Conservation (phyloP, 2,113 vertebrate genomes). For the Ceyx margarethae region DNA sequence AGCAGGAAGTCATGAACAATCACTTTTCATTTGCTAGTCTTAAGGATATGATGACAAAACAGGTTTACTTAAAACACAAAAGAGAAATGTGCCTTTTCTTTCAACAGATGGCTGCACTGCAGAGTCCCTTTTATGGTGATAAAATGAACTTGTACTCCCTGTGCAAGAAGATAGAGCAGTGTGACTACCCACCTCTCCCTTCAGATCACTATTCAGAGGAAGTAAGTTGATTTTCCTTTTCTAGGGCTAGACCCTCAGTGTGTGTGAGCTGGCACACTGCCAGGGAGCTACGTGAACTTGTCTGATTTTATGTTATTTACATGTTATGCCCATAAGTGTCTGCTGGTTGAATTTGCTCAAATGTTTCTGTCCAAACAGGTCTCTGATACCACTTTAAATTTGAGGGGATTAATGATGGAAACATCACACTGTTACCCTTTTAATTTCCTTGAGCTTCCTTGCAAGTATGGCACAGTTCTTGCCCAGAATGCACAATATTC, state of each 20-base stretch:
- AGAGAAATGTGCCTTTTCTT: conserved; percentile 5
- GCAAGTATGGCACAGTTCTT: neutral
- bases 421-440: neutral
- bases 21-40: neutral
- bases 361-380: conserved; percentile 11
- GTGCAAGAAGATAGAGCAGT: conserved; percentile 99
- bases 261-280: neutral
- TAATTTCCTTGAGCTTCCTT: neutral
- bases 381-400: neutral
- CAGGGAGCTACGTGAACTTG: neutral
- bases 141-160: conserved; percentile 99
- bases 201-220: conserved; percentile 98
- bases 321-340: neutral
- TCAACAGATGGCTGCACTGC: conserved; percentile 93
- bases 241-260: neutral
- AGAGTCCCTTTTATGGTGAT: conserved; percentile 98
- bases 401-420: neutral
- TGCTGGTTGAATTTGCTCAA: conserved; percentile 17
- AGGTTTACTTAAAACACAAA: neutral
- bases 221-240: conserved; percentile 74
- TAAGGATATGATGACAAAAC: neutral
- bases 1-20: neutral
- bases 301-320: neutral
- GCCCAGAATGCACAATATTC: neutral
- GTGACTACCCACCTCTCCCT: conserved; percentile 98